Evolutionary conservation across 2,888 invertebrate genomes (phyloP).

Genomic region (Prosopocoilus inquinatus): DNA sequence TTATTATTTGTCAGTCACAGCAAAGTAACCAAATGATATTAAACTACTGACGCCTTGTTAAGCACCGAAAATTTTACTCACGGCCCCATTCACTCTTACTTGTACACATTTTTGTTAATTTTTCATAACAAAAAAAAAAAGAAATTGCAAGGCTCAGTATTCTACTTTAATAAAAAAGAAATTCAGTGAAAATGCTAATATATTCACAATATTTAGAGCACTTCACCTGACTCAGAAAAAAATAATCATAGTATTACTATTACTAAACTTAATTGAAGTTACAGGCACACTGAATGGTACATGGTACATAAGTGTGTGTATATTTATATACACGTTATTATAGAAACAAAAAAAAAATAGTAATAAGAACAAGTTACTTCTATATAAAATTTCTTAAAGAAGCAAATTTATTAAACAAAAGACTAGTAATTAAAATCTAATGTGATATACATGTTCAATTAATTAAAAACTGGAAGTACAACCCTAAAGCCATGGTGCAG

Average conservation of each 20-base stretch:
- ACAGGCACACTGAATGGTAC: slow-evolving; percentile 41
- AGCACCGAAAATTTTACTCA: neutral
- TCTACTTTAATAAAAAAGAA: neutral
- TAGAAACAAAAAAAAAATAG: slow-evolving; percentile 17
- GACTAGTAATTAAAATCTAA: slow-evolving; percentile 39
- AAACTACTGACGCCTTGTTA: neutral
- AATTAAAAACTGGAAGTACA: slow-evolving; percentile 5
- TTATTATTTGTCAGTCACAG: slow-evolving; percentile 16
- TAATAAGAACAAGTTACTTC: slow-evolving; percentile 5
- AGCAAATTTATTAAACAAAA: slow-evolving; percentile 21
- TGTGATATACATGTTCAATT: slow-evolving; percentile 11
- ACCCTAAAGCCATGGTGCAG: no score
- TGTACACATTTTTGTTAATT: neutral
- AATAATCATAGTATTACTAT: slow-evolving; percentile 33
- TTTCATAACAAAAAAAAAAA: slow-evolving; percentile 4
- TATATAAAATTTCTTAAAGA: slow-evolving; percentile 9
- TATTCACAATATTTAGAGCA: slow-evolving; percentile 46
- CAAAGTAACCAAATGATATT: slow-evolving; percentile 5
- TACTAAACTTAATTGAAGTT: slow-evolving; percentile 23
- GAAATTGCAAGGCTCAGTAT: neutral
- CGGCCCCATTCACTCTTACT: no score
- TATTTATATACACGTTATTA: slow-evolving; percentile 13
- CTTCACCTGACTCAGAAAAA: slow-evolving; percentile 36
- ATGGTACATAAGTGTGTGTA: neutral
- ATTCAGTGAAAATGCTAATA: slow-evolving; percentile 37